Evolutionary conservation across 1,140 invertebrate genomes (phyloP), one percentile per base, ranked within the genome.

Genomic region (Bathynomus jamesi): DNA sequence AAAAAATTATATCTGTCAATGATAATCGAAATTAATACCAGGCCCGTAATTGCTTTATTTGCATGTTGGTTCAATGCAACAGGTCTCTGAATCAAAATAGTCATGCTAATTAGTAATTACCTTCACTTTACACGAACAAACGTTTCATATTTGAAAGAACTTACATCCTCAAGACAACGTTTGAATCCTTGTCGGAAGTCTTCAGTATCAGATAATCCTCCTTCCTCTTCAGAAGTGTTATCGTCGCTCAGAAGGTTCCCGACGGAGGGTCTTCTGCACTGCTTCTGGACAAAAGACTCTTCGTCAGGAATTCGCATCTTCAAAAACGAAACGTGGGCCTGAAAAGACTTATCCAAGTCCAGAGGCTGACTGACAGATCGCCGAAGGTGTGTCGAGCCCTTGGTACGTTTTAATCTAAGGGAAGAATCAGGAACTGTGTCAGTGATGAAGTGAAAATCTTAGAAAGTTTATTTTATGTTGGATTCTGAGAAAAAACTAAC

Each of bases 311-410:
- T 53, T 11, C 40, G 5, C 13, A 53, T 53, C 21, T 53, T 53
- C 21, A 53, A 53, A 17, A 53, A 53, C 25, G 67, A 70, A 10
- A 46, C 46, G 0, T 67, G 72, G 10, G 62, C 68, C 29, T 68
- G 61, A 21, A 72, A 72, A 0, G 78, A 53, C 64, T 76, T 79
- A 80, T 90, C 88, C 72, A 90, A 85, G 76, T 89, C 89, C 73
- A 89, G 83, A 65, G 89, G 89, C 78, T 90, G 89, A 79, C 89
- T 90, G 24, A 89, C 83, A 4, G 89, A 90, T 30, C 89, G 82
- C 70, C 87, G 84, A 69, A 90, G 82, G 78, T 87, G 84, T 46
- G 87, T 84, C 80, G 84, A 82, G 82, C 83, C 77, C 83, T 82
- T 82, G 80, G 82, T 82, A 80, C 82, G 74, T 21, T 11, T 3